A percentile compares a stretch with the other conserved stretches of the same genome.
Evolutionary conservation across 2,113 vertebrate genomes (phyloP).

Genomic region (Crotalus horridus): DNA sequence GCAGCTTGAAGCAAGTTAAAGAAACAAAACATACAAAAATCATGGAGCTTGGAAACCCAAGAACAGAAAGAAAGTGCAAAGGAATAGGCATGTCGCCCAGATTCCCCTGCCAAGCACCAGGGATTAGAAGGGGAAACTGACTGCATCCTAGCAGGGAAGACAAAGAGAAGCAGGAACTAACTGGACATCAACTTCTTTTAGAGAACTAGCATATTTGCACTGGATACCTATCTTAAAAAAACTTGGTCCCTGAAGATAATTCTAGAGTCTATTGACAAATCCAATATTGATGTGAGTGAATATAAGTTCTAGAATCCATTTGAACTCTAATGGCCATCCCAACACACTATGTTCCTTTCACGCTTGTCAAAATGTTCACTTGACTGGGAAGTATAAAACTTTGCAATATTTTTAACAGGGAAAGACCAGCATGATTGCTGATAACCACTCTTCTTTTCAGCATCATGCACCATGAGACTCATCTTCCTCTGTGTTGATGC

Average conservation of each 20-base stretch:
- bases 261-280: slow-evolving; percentile 3
- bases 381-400: slow-evolving; percentile 8
- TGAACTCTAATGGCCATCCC: not conserved
- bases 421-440: not conserved
- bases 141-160: slow-evolving; percentile 48
- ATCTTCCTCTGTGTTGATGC: not conserved
- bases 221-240: slow-evolving; percentile 55
- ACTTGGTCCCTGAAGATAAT: slow-evolving; percentile 58
- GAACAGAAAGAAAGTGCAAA: slow-evolving; percentile 91
- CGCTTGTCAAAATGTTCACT: not conserved
- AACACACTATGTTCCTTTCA: not conserved
- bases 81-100: slow-evolving; percentile 72
- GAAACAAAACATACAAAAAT: slow-evolving; percentile 87
- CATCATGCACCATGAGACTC: not conserved
- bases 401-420: not conserved
- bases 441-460: not conserved
- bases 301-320: not conserved
- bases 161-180: slow-evolving; percentile 51
- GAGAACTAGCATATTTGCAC: slow-evolving; percentile 58
- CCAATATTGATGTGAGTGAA: not conserved
- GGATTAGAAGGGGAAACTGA: slow-evolving; percentile 58
- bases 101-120: slow-evolving; percentile 58
- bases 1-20: slow-evolving; percentile 96
- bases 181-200: slow-evolving; percentile 60
- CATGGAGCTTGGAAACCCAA: slow-evolving; percentile 95